These are phyloP conservation scores for Habropoda laboriosa DNA, from an alignment of 1,140 invertebrate genomes.

Conservation along the genomic window DNA sequence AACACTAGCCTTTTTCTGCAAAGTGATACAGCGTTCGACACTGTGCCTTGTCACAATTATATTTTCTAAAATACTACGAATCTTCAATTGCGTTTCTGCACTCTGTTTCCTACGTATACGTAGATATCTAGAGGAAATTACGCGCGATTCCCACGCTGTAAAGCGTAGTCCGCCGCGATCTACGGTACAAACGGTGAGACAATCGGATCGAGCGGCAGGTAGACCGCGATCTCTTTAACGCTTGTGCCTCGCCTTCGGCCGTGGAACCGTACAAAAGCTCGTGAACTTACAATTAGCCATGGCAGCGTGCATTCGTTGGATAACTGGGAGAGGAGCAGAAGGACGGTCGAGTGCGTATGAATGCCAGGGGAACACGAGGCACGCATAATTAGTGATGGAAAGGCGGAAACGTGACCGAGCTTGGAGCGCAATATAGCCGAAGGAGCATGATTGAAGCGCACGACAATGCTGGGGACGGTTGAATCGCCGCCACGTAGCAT, in stretches of 20 bases:
- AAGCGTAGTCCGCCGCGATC: neutral
- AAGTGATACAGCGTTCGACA: too few species aligned
- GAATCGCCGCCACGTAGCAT: neutral
- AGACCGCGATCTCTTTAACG: neutral
- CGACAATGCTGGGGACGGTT: neutral
- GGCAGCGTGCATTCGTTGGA: neutral
- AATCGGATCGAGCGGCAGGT: neutral
- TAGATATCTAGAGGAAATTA: neutral
- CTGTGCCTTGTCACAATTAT: too few species aligned
- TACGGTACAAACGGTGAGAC: neutral
- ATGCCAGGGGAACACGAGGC: slow-evolving; percentile 38
- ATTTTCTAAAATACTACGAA: too few species aligned
- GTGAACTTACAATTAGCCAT: slow-evolving; percentile 1
- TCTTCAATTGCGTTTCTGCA: too few species aligned
- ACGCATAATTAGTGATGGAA: slow-evolving; percentile 60
- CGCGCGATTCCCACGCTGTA: neutral
- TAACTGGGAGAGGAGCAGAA: neutral
- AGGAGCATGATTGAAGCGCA: slow-evolving; percentile 28
- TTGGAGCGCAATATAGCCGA: slow-evolving; percentile 27
- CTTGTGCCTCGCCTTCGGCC: neutral
- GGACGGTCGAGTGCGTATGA: slow-evolving; percentile 27
- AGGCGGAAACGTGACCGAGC: slow-evolving; percentile 48
- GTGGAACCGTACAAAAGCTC: neutral
- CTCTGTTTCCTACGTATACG: too few species aligned
- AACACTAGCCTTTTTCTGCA: too few species aligned